Evolutionary conservation across 2,113 vertebrate species (phyloP).

Genomic region (Notiomystis cincta): DNA sequence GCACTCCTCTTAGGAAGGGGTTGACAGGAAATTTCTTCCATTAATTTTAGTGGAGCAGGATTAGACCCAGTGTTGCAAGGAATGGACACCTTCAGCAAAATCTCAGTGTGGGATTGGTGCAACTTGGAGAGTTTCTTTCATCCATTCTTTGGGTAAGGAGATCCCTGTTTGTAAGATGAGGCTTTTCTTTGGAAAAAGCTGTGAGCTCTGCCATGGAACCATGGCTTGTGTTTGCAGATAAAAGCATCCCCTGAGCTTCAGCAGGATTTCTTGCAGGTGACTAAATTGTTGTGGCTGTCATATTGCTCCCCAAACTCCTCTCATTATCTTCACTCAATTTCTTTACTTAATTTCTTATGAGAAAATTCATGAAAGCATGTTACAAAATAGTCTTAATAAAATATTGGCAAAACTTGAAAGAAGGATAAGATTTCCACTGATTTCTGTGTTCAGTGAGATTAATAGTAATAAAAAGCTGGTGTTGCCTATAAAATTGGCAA

Average conservation of each 20-base stretch:
- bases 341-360: background rate
- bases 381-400: background rate
- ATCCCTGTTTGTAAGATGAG: background rate
- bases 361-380: background rate
- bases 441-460: background rate
- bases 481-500: background rate
- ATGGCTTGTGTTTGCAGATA: background rate
- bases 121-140: background rate
- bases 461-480: background rate
- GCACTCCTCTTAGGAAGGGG: background rate
- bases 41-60: background rate
- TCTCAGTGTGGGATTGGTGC: background rate
- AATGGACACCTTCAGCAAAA: background rate
- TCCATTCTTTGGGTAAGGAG: background rate
- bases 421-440: background rate
- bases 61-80: background rate
- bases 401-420: background rate
- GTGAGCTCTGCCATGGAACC: background rate
- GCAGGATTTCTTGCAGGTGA: background rate
- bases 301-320: background rate
- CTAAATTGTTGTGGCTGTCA: background rate
- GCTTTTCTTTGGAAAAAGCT: background rate
- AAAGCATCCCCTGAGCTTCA: background rate
- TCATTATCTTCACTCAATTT: background rate
- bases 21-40: conserved; percentile 11